Percentiles rank a stretch among this genome's conserved stretches.
Evolutionary conservation across 2,797 vertebrate species (phyloP).

Genomic region (Todus mexicanus): DNA sequence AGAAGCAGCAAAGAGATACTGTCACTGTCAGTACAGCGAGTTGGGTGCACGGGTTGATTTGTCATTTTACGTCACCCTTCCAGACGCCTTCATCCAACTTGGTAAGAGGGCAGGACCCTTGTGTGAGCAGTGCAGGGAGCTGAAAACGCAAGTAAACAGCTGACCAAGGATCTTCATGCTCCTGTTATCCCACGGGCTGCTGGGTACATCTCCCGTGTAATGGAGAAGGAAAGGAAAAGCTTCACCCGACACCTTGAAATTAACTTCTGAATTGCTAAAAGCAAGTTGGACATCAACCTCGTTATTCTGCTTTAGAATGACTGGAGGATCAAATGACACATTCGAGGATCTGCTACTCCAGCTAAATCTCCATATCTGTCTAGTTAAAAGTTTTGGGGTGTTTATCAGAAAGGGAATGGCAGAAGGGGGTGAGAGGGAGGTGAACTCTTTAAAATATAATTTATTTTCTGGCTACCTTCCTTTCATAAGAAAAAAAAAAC

Average conservation of each 20-base stretch:
- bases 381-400: neutral
- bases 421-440: neutral
- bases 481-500: neutral
- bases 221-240: neutral
- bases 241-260: neutral
- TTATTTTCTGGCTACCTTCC: slow-evolving; percentile 26
- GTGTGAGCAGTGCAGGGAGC: neutral
- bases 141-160: neutral
- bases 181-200: fast-evolving
- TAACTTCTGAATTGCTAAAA: neutral
- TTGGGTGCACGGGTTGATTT: neutral
- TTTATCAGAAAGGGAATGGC: neutral
- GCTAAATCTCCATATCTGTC: neutral
- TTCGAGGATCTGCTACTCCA: neutral
- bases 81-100: neutral
- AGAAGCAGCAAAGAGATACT: neutral
- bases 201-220: neutral
- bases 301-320: neutral
- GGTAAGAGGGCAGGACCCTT: neutral
- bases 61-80: neutral
- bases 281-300: neutral
- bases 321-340: neutral
- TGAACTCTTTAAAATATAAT: slow-evolving; percentile 15
- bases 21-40: neutral
- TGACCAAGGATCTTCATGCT: neutral